Evolutionary conservation across 2,888 invertebrate species (phyloP), one percentile per base, ranked within the genome.

Genomic region (Cartodere bifasciata): DNA sequence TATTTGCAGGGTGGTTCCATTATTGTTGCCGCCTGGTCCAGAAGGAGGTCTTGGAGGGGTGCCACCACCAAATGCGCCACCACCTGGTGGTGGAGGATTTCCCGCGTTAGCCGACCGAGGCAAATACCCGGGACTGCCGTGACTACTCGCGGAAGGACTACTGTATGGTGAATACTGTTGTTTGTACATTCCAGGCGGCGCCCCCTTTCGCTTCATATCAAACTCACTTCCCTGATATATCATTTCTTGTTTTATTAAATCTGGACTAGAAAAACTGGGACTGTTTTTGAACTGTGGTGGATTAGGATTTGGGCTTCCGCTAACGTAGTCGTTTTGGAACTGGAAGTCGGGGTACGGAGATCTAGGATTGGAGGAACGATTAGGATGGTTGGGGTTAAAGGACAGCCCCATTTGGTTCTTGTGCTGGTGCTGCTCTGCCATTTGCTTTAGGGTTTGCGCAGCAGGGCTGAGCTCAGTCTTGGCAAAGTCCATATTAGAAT

Each of bases 371-470:
- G 56, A 52, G 28, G 48, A 53, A 31, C 57, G 49, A 28, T 36
- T 56, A n/a, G n/a, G n/a, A n/a, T n/a, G n/a, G 23, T 59, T 58
- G 3, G 67, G 63, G 41, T 64, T 66, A 43, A 66, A 68, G 2
- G 62, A 56, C 17, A 75, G 64, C 2, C 80, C 79, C 55, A 77
- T 65, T 43, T 75, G 76, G 41, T 70, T 75, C 55, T 82, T 81
- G 60, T 86, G 87, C 62, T 91, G 91, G 61, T 92, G 92, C 58
- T 92, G 92, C 56, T 92, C 91, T 21, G 92, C 92, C 91, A 92
- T 91, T 52, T 92, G 91, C 56, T 92, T 92, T 30, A 94, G 65
- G 1, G 91, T 92, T 63, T 92, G 90, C 28, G 92, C 91, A 1
- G 94, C 94, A 13, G 91, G 85, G 36, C 88, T 87, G 57, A 84